Evolutionary conservation across 2,797 vertebrate genomes (phyloP).

Genomic region (Dromococcyx pavoninus): DNA sequence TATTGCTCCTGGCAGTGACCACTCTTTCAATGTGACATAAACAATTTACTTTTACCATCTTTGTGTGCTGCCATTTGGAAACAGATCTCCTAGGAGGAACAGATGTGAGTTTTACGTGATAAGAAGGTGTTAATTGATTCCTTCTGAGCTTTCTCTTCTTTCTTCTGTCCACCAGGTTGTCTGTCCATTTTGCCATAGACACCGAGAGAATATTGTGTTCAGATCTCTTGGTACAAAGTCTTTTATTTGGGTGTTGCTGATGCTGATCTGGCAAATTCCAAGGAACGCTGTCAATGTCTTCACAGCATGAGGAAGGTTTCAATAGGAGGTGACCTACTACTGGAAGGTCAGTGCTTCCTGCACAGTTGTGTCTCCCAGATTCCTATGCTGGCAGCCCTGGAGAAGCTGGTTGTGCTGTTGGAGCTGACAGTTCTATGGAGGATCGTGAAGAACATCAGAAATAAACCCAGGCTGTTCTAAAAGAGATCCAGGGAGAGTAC

Average conservation of each 20-base stretch:
- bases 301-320: not conserved
- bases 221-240: not conserved
- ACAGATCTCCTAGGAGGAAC: not conserved
- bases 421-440: not conserved
- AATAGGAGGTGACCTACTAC: not conserved
- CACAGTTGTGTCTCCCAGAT: not conserved
- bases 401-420: fast-evolving
- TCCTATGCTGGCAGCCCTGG: not conserved
- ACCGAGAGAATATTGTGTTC: not conserved
- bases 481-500: not conserved
- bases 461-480: not conserved
- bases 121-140: not conserved
- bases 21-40: not conserved
- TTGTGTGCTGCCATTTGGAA: not conserved
- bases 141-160: not conserved
- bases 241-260: not conserved
- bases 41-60: not conserved
- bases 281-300: not conserved
- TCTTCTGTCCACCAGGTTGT: not conserved
- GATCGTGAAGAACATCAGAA: not conserved
- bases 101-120: not conserved
- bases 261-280: not conserved
- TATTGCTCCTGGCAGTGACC: fast-evolving
- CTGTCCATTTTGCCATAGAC: not conserved
- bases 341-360: not conserved